Base-by-base conservation (phyloP, 53 echinoderm and acorn worm genomes). In the Apostichopus leukothele region DNA sequence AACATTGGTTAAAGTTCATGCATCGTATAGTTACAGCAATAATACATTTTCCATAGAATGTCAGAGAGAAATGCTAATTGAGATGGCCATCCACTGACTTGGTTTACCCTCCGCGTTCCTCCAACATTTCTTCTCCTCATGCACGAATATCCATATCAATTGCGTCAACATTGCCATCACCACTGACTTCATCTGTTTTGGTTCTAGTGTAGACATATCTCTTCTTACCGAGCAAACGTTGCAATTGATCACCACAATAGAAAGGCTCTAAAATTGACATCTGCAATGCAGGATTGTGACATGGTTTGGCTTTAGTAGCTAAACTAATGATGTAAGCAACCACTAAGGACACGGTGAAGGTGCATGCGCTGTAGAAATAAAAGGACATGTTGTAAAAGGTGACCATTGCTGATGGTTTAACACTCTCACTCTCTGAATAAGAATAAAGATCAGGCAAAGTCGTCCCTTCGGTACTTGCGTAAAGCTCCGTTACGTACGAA, bases 321-420 rank as follows among this genome's bases (percentile, higher is more conserved):
- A 84, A 39, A 12, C 84, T 84, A 12, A 61, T 67, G 61, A 84
- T 5, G 6, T 61, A 60, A 9, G 60, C 84, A 13, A 19, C 61
- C 18, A 84, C 60, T 5, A 84, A 21, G 13, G 63, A 22, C n/a
- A 84, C 66, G 5, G 21, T 25, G 63, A 84, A 84, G 4, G 84
- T 84, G 66, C 60, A 60, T 13, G 57, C 20, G 57, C 84, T 84
- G 61, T 84, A 84, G 61, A 84, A 66, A 59, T 39, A 84, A 6
- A 84, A n/a, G 10, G 84, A 84, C 84, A 84, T 84, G 60, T 84
- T 84, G 84, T 84, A 84, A 59, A 66, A 84, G 1, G 12, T 20
- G 23, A 84, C 84, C 8, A 84, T 55, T 25, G 10, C 50, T 11
- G 77, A 50, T 25, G 25, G 50, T 12, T 76, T 14, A 8, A 12